A percentile compares a stretch with the other conserved stretches of the same genome.
phyloP scores from a whole-genome alignment of 1,140 invertebrate genomes.

The Ceratina calcarata region DNA sequence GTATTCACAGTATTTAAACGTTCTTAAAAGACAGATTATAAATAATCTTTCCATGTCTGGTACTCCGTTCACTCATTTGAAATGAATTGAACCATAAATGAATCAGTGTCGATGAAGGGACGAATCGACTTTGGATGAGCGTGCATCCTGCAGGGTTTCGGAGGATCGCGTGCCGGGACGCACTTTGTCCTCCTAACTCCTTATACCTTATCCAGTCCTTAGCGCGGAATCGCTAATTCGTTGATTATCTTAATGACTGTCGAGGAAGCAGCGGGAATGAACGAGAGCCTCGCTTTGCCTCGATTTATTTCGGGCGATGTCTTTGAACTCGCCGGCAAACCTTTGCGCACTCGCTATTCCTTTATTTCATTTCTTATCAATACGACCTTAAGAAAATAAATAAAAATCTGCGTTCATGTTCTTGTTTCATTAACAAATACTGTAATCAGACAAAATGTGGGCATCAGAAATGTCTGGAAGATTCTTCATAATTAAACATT shows the following conservation, averaged over 20 bases:
- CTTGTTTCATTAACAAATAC: no score
- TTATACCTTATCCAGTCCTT: constrained; percentile 74
- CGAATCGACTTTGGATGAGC: constrained; percentile 40
- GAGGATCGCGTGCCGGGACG: constrained; percentile 74
- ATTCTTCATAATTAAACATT: no score
- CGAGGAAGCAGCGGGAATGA: constrained; percentile 61
- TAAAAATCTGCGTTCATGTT: no score
- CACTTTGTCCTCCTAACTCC: constrained; percentile 74
- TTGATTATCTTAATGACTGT: constrained; percentile 76
- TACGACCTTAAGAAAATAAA: background rate
- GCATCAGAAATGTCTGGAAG: no score
- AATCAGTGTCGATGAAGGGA: constrained; percentile 37
- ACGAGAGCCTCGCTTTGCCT: constrained; percentile 33
- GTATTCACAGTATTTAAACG: no score
- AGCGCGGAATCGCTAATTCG: constrained; percentile 75
- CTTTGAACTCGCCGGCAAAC: constrained; percentile 50
- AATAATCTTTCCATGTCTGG: no score
- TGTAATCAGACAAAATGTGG: no score
- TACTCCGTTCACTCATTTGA: background rate
- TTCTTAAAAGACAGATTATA: no score
- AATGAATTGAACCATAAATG: background rate
- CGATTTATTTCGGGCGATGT: constrained; percentile 55
- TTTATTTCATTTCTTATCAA: background rate
- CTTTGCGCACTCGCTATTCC: constrained; percentile 7
- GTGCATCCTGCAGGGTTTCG: constrained; percentile 50